phyloP scores from a whole-genome alignment of 1,140 invertebrate genomes.

The Ceratina australensis region DNA sequence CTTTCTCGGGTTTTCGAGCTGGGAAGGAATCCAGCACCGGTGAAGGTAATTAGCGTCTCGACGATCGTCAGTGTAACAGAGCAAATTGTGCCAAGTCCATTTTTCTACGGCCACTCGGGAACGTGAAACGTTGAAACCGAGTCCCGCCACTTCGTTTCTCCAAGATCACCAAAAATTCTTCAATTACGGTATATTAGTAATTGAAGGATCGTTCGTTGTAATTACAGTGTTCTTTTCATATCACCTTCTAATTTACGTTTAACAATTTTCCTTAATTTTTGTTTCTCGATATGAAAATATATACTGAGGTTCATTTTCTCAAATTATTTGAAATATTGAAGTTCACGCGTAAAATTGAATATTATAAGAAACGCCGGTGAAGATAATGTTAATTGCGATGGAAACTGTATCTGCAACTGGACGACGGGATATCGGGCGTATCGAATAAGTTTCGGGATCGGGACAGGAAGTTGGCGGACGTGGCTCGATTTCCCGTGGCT shows the following conservation, averaged over 20 bases:
- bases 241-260: no score
- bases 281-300: no score
- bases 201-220: neutral
- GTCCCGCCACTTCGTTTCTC: neutral
- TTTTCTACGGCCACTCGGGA: neutral
- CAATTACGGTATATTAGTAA: neutral
- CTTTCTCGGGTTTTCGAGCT: conserved; percentile 2
- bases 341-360: no score
- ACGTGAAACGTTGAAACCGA: conserved; percentile 19
- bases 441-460: conserved; percentile 24
- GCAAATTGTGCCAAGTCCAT: conserved; percentile 27
- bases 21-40: conserved; percentile 4
- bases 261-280: no score
- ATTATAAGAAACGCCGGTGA: no score
- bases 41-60: conserved; percentile 38
- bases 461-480: conserved; percentile 20
- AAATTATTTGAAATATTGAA: no score
- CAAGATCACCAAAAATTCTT: neutral
- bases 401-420: no score
- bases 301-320: no score
- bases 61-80: conserved; percentile 41
- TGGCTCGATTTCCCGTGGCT: conserved; percentile 27
- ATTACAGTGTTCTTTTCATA: neutral
- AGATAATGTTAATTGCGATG: neutral
- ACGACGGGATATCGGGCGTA: conserved; percentile 1